phyloP scores from a whole-genome alignment of 30 jellyfish, hydroid and myxozoan genomes.

The Nemopilema nomurai region DNA sequence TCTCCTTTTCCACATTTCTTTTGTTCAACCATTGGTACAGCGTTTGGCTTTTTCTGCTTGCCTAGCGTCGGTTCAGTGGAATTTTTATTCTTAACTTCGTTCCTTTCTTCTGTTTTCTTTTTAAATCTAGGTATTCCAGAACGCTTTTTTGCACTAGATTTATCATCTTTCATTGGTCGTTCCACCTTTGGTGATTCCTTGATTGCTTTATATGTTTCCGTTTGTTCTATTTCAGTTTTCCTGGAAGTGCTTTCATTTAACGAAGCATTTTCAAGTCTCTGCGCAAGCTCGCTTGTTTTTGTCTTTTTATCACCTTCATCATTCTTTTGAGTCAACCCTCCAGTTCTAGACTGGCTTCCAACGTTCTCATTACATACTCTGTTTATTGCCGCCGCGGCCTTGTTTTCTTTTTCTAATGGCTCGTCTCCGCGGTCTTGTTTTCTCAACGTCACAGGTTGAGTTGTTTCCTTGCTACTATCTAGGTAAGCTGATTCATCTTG shows the following conservation, averaged over 20 bases:
- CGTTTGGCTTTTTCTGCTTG: background rate
- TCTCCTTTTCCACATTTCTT: too few relatives aligned
- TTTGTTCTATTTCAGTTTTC: constrained; percentile 3
- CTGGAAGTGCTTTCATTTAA: background rate
- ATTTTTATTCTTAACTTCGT: background rate
- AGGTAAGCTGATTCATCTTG: background rate
- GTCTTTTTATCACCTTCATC: background rate
- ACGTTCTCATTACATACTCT: background rate
- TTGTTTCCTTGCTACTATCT: too few relatives aligned
- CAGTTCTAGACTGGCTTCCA: background rate
- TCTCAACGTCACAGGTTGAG: background rate
- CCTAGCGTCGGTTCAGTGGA: background rate
- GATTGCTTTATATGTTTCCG: background rate
- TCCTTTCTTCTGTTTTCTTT: background rate
- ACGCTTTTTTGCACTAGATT: constrained; percentile 3
- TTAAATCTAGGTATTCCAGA: constrained; percentile 46
- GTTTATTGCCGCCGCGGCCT: too few relatives aligned
- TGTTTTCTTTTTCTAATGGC: background rate
- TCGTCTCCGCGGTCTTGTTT: background rate
- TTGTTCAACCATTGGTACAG: background rate
- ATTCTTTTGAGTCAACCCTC: too few relatives aligned
- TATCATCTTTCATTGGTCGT: background rate
- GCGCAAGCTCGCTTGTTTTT: background rate
- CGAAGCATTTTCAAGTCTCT: background rate
- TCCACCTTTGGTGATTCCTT: background rate